Conservation (phyloP, 2,797 vertebrate species). For the Bovichtus diacanthus region DNA sequence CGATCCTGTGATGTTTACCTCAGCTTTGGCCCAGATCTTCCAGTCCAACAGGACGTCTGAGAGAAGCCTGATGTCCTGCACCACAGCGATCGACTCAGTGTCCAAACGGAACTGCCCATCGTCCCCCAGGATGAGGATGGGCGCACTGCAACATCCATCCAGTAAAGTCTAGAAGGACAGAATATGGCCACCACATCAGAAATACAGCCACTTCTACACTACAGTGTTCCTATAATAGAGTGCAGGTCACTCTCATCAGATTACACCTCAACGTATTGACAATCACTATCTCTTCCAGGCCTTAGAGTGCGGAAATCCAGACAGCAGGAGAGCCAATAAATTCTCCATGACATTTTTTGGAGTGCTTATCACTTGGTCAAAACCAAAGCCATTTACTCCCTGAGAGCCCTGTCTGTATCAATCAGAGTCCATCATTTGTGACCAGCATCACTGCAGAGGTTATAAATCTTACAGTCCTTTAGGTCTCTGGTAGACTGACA, state of each 20-base stretch:
- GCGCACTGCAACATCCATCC: conserved; percentile 92
- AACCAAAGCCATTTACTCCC: conserved; percentile 53
- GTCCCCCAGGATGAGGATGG: conserved; percentile 87
- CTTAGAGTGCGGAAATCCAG: conserved; percentile 24
- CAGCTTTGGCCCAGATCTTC: conserved; percentile 98
- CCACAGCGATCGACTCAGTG: conserved; percentile 88
- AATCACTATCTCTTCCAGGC: conserved; percentile 19
- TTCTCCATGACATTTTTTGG: conserved; percentile 30
- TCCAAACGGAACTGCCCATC: conserved; percentile 90
- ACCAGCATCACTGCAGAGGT: conserved; percentile 57
- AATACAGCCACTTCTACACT: background rate
- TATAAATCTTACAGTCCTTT: conserved; percentile 54
- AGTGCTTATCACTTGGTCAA: conserved; percentile 52
- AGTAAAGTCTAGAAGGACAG: conserved; percentile 87
- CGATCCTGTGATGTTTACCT: conserved; percentile 81
- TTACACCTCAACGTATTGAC: conserved; percentile 31
- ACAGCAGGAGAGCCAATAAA: conserved; percentile 52
- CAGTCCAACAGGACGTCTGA: conserved; percentile 95
- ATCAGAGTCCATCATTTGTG: conserved; percentile 62
- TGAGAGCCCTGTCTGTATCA: conserved; percentile 51
- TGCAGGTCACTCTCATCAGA: conserved; percentile 19
- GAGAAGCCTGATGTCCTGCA: conserved; percentile 92
- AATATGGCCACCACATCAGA: conserved; percentile 29
- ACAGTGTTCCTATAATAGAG: conserved; percentile 1
- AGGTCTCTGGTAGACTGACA: conserved; percentile 9